Evolutionary conservation across 2,113 vertebrate genomes (phyloP).

Genomic region (Paradoxurus hermaphroditus): DNA sequence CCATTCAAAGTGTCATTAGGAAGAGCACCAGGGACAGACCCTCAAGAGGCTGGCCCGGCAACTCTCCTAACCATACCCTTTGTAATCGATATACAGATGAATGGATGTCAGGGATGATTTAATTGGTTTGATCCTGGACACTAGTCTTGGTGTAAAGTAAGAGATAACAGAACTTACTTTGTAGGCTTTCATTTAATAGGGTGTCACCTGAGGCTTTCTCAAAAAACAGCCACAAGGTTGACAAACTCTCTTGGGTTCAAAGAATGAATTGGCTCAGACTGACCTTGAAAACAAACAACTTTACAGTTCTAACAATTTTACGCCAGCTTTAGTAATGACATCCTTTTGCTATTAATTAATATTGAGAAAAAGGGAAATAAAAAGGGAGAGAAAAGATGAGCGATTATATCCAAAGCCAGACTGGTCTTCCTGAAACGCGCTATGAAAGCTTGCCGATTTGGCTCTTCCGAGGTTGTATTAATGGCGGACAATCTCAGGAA

Average conservation of each 20-base stretch:
- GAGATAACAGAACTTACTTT: background rate
- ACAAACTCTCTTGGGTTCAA: background rate
- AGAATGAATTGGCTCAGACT: background rate
- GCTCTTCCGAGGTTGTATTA: background rate
- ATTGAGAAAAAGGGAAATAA: no score
- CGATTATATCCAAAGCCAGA: background rate
- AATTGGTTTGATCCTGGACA: background rate
- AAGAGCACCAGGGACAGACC: background rate
- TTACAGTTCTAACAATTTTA: background rate
- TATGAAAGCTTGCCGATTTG: background rate
- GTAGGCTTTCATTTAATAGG: background rate
- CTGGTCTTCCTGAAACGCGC: background rate
- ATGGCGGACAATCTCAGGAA: background rate
- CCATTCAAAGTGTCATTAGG: background rate
- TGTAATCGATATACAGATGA: background rate
- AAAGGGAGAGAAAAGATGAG: background rate
- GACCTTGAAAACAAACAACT: slow-evolving; percentile 13
- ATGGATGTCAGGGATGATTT: background rate
- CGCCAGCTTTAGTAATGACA: background rate
- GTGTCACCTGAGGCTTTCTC: background rate
- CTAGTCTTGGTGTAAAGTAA: background rate
- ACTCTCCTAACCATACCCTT: background rate
- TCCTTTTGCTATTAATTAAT: background rate
- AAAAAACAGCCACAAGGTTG: background rate
- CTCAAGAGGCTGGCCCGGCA: background rate